phyloP scores from a whole-genome alignment of 2,797 vertebrate species.

The Sparidentex hasta region DNA sequence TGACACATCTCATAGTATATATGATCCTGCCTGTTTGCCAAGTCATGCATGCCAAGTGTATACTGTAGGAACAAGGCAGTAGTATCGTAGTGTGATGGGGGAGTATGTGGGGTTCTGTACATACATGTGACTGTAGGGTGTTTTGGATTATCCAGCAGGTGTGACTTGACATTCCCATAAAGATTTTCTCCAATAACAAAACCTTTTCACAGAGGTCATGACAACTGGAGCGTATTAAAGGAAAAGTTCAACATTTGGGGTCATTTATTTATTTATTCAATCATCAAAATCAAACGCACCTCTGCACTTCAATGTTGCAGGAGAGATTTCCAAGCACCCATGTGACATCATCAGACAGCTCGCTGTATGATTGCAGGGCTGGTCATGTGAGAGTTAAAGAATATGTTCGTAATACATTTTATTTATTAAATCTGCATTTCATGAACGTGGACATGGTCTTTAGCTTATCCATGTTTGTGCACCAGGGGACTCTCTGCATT shows the following conservation, averaged over 20 bases:
- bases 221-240: background rate
- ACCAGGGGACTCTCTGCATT: background rate
- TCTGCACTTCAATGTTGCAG: background rate
- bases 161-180: conserved; percentile 53
- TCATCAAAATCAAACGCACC: background rate
- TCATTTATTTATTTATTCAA: background rate
- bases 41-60: conserved; percentile 38
- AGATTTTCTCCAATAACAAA: conserved; percentile 25
- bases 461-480: background rate
- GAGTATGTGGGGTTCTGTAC: conserved; percentile 30
- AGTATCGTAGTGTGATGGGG: conserved; percentile 57
- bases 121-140: conserved; percentile 45
- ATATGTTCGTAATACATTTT: background rate
- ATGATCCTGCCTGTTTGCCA: conserved; percentile 31
- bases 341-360: background rate
- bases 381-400: background rate
- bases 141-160: conserved; percentile 55
- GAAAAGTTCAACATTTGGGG: background rate
- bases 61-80: conserved; percentile 9
- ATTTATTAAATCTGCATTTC: background rate
- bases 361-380: background rate
- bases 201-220: conserved; percentile 6
- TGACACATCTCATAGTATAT: conserved; percentile 40
- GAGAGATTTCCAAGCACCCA: background rate
- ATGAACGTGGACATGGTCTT: no score